phyloP scores from a whole-genome alignment of 2,113 vertebrate species.

The Malaclemys terrapin region DNA sequence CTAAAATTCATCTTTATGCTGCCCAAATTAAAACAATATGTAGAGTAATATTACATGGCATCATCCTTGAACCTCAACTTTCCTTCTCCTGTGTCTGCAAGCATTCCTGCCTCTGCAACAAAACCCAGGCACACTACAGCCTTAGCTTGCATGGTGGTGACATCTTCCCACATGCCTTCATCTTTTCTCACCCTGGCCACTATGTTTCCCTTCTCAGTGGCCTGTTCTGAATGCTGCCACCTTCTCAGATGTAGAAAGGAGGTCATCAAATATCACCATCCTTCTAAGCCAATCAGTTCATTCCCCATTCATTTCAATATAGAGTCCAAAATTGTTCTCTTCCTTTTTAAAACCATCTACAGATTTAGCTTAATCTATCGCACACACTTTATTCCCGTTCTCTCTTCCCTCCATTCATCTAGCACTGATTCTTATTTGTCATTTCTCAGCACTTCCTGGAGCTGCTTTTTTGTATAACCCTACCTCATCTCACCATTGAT shows the following conservation, averaged over 20 bases:
- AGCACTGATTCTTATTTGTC: constrained; percentile 8
- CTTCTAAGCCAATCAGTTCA: constrained; percentile 59
- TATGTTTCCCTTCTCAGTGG: not conserved
- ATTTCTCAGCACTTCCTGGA: constrained; percentile 48
- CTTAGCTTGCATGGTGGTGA: not conserved
- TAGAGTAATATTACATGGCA: not conserved
- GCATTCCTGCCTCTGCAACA: not conserved
- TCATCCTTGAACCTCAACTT: not conserved
- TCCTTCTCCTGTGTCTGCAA: fast-evolving
- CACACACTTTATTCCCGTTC: constrained; percentile 17
- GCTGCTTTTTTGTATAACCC: constrained; percentile 50
- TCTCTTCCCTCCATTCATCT: constrained; percentile 29
- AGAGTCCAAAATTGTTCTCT: constrained; percentile 1
- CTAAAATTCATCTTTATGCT: not conserved
- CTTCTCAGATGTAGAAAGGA: constrained; percentile 19
- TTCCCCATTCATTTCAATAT: constrained; percentile 40
- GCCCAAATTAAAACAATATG: not conserved
- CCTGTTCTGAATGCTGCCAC: not conserved
- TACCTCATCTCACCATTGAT: constrained; percentile 67
- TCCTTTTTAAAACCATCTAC: constrained; percentile 27
- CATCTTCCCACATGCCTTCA: not conserved
- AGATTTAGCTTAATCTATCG: constrained; percentile 49
- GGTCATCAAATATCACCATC: constrained; percentile 45
- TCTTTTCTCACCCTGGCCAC: not conserved
- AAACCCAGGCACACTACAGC: not conserved